Conservation (phyloP, 2,888 invertebrate genomes). For the Nycteola revayana region DNA sequence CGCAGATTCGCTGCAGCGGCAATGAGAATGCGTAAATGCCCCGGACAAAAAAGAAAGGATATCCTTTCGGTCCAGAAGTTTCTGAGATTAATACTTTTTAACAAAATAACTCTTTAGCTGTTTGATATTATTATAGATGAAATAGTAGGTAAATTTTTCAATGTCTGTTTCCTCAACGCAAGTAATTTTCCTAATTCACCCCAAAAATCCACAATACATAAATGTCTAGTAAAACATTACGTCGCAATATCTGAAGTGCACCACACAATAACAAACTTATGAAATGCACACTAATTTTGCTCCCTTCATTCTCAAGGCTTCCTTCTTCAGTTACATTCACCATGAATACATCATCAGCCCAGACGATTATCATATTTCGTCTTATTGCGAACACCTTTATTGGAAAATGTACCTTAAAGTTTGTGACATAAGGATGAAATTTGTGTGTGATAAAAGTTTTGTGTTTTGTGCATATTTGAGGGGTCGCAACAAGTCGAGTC, state of each 20-base stretch:
- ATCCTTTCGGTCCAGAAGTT: too few species aligned
- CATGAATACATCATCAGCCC: constrained; percentile 76
- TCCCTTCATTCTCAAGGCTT: constrained; percentile 61
- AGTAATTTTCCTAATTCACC: too few species aligned
- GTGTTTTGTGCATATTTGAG: constrained; percentile 45
- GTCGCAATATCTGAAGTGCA: constrained; percentile 15
- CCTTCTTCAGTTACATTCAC: constrained; percentile 51
- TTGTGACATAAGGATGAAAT: constrained; percentile 2
- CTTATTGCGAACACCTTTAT: constrained; percentile 17
- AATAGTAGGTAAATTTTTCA: too few species aligned
- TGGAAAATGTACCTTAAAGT: constrained; percentile 13
- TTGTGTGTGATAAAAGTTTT: constrained; percentile 10
- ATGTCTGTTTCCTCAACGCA: too few species aligned
- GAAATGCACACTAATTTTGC: constrained; percentile 61
- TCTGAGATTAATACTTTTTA: too few species aligned
- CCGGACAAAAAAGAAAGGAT: too few species aligned
- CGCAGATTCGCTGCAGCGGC: too few species aligned
- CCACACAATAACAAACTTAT: constrained; percentile 34
- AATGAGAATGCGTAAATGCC: too few species aligned
- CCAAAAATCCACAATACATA: too few species aligned
- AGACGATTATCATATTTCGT: constrained; percentile 77
- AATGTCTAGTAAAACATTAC: constrained; percentile 5
- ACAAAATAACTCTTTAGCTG: too few species aligned
- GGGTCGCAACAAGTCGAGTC: constrained; percentile 66
- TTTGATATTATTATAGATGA: too few species aligned